Conservation (phyloP, 2,113 vertebrate genomes). For the Psilopogon haemacephalus region DNA sequence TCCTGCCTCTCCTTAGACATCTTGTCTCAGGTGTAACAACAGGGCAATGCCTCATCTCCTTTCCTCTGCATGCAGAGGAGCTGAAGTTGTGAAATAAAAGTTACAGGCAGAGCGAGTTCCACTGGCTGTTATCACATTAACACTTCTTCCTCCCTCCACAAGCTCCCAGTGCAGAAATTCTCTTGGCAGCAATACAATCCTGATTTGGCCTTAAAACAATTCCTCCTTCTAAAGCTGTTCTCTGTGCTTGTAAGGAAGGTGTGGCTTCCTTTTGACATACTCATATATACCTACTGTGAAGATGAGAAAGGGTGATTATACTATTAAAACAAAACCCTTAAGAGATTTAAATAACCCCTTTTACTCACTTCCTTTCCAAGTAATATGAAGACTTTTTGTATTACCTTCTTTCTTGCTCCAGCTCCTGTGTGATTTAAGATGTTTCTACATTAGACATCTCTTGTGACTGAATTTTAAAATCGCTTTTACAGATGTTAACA, state of each 20-base stretch:
- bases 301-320: not conserved
- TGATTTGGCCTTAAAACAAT: conserved; percentile 15
- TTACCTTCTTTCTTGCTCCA: not conserved
- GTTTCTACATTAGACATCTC: not conserved
- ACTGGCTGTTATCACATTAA: conserved; percentile 32
- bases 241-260: not conserved
- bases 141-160: not conserved
- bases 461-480: not conserved
- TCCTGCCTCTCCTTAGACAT: not conserved
- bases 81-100: not conserved
- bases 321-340: not conserved
- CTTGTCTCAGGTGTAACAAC: not conserved
- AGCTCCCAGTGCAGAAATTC: not conserved
- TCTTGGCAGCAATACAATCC: conserved; percentile 4
- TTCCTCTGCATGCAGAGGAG: not conserved
- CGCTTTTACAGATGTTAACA: not conserved
- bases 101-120: not conserved
- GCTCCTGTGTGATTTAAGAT: not conserved
- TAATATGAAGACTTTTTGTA: not conserved
- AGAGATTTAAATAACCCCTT: not conserved
- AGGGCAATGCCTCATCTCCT: not conserved
- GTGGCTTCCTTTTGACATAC: not conserved
- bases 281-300: not conserved
- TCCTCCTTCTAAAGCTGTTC: not conserved
- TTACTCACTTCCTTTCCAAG: not conserved